Evolutionary conservation across 2,113 vertebrate species (phyloP), one percentile per base, ranked within the genome.

Genomic region (Eulemur macaco): DNA sequence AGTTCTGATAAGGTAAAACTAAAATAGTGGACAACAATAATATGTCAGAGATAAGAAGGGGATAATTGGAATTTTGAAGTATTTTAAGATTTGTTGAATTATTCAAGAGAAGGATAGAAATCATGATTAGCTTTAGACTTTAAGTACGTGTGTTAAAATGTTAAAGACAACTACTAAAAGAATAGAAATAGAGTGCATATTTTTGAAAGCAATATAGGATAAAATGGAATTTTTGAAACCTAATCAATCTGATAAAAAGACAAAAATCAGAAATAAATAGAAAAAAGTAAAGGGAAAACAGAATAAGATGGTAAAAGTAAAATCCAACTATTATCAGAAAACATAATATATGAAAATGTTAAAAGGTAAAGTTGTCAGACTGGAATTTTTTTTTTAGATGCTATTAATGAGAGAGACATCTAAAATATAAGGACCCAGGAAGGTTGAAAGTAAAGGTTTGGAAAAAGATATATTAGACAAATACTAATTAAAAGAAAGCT

Each of bases 41-140:
- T 69, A 15, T 78, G n/a, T 83, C 52, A 80, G 60, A 91, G 74
- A 78, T 52, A 87, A 27, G 39, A 83, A 60, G 34, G 29, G 9
- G 12, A 12, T 91, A 37, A 87, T 78, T 89, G 74, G 11, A 90
- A 90, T 34, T 54, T 54, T 73, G n/a, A 95, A 91, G 39, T 91
- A 39, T 90, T 93, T 90, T 87, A 95, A 90, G 56, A 90, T 82
- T 47, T 39, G 25, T 85, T 87, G 47, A 95, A 87, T 97, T 96
- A 93, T 83, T 93, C 68, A 86, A 64, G 60, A 90, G 60, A 78
- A 93, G 34, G 47, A 21, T 60, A 83, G 69, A 95, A 93, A 68
- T 90, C 74, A 31, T 89, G 60, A 78, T 78, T 93, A 74, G 42
- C 56, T 91, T 86, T 96, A 76, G 74, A 14, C n/a, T 83, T 69